Conservation (phyloP, 2,113 vertebrate species). For the Lampris incognitus region DNA sequence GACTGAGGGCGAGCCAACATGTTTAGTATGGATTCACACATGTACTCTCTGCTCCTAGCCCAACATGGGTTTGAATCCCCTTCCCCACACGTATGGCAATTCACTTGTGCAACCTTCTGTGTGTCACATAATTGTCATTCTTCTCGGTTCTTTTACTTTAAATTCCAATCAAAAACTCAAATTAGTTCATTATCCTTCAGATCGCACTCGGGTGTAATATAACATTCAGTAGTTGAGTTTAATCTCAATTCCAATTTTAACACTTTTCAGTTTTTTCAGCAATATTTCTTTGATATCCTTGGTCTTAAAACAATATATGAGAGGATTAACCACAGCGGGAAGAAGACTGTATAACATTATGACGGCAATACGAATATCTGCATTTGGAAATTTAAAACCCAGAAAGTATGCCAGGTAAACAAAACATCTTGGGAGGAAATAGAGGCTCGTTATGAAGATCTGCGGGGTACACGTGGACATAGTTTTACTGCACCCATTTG, state of each 20-base stretch:
- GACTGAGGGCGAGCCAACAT: too few species aligned
- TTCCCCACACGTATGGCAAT: too few species aligned
- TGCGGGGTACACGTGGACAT: slow-evolving; percentile 74
- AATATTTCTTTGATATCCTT: slow-evolving; percentile 71
- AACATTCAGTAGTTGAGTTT: too few species aligned
- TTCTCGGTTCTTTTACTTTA: too few species aligned
- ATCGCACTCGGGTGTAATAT: too few species aligned
- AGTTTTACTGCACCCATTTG: slow-evolving; percentile 35
- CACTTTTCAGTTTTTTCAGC: slow-evolving; percentile 28
- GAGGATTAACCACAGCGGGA: slow-evolving; percentile 70
- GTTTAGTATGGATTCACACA: too few species aligned
- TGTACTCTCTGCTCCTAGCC: too few species aligned
- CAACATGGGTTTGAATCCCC: too few species aligned
- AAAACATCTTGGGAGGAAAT: slow-evolving; percentile 70
- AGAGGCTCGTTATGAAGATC: slow-evolving; percentile 67
- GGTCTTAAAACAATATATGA: slow-evolving; percentile 75
- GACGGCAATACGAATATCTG: slow-evolving; percentile 44
- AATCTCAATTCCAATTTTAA: neutral
- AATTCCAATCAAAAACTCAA: too few species aligned
- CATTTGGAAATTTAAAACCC: slow-evolving; percentile 45
- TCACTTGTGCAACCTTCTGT: too few species aligned
- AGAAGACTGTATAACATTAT: slow-evolving; percentile 72
- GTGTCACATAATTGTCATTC: too few species aligned
- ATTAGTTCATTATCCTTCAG: too few species aligned
- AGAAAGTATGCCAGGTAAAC: slow-evolving; percentile 62